Conservation (phyloP, 2,113 vertebrate species). For the Sclerurus mexicanus region DNA sequence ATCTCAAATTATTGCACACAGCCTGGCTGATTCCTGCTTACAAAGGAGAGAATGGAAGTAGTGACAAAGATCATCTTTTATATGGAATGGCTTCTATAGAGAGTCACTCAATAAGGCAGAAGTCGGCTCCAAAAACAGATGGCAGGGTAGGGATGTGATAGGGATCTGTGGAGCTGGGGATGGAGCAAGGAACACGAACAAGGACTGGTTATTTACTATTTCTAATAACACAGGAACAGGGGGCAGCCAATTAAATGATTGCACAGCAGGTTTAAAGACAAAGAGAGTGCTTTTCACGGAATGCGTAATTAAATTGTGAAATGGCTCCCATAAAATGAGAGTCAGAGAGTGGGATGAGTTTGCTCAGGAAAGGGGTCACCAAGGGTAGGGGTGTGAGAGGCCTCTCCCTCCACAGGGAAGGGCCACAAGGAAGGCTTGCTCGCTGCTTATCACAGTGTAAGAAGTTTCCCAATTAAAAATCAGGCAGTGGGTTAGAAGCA, state of each 20-base stretch:
- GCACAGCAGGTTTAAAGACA: slow-evolving; percentile 53
- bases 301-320: slow-evolving; percentile 62
- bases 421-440: background rate
- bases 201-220: slow-evolving; percentile 65
- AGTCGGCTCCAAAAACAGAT: slow-evolving; percentile 12
- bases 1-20: slow-evolving; percentile 1
- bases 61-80: slow-evolving; percentile 42
- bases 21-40: slow-evolving; percentile 24
- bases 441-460: background rate
- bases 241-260: slow-evolving; percentile 65
- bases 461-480: slow-evolving; percentile 47
- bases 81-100: slow-evolving; percentile 2
- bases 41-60: slow-evolving; percentile 31
- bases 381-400: background rate
- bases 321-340: slow-evolving; percentile 59
- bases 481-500: background rate
- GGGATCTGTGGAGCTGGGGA: background rate
- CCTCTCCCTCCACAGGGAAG: background rate
- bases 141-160: slow-evolving; percentile 1
- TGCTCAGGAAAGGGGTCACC: slow-evolving; percentile 11
- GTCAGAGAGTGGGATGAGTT: background rate
- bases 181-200: background rate
- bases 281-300: slow-evolving; percentile 51
- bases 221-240: slow-evolving; percentile 58
- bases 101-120: background rate